Percentiles rank a stretch among this genome's conserved stretches.
Evolutionary conservation across 2,797 vertebrate genomes (phyloP).

Genomic region (Acrossocheilus fasciatus): DNA sequence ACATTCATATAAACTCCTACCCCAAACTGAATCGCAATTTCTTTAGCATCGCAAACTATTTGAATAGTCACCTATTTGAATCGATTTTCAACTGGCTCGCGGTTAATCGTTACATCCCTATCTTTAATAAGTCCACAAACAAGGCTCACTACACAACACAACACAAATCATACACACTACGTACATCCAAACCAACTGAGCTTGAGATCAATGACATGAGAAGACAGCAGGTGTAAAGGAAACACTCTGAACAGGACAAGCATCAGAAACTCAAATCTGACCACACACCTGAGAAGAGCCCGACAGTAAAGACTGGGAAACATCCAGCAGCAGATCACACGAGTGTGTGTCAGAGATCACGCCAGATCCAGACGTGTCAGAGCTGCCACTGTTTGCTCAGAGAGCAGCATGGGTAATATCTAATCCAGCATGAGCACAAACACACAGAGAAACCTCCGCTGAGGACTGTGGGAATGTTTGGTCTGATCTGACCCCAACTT

Average conservation of each 20-base stretch:
- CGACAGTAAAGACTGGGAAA: neutral
- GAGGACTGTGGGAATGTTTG: conserved; percentile 56
- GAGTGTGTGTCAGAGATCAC: neutral
- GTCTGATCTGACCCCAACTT: conserved; percentile 44
- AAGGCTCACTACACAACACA: too few species aligned
- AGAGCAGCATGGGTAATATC: conserved; percentile 45
- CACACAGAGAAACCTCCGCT: conserved; percentile 58
- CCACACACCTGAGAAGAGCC: neutral
- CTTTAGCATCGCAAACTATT: too few species aligned
- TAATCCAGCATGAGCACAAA: conserved; percentile 60
- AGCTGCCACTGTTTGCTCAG: conserved; percentile 54
- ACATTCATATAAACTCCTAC: too few species aligned
- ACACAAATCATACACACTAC: neutral
- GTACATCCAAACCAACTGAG: neutral
- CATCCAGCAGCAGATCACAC: neutral
- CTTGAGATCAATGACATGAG: neutral
- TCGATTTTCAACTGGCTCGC: too few species aligned
- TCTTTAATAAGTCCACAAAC: too few species aligned
- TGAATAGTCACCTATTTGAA: too few species aligned
- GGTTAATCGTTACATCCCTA: too few species aligned
- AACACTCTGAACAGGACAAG: neutral
- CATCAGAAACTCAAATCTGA: neutral
- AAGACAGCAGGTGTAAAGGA: neutral
- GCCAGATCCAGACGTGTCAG: neutral
- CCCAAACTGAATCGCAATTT: too few species aligned